phyloP scores from a whole-genome alignment of 2,888 invertebrate species.

The Lacanobia wlatinum region DNA sequence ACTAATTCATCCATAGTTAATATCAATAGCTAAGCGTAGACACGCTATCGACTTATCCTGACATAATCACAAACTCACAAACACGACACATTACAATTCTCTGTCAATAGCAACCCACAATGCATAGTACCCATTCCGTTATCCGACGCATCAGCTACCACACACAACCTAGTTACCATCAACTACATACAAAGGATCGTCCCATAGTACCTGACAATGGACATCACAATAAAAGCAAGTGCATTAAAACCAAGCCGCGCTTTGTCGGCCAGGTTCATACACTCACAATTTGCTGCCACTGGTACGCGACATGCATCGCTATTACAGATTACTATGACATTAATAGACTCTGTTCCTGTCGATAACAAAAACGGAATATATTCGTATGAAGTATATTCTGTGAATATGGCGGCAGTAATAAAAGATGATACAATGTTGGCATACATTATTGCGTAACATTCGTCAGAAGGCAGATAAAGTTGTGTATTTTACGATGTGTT shows the following conservation, averaged over 20 bases:
- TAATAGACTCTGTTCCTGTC: conserved; percentile 33
- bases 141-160: conserved; percentile 3
- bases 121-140: neutral
- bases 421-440: conserved; percentile 13
- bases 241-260: conserved; percentile 24
- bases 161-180: neutral
- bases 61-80: neutral
- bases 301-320: conserved; percentile 50
- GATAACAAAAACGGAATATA: conserved; percentile 13
- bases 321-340: conserved; percentile 34
- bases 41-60: no score
- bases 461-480: neutral
- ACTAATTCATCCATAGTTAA: neutral
- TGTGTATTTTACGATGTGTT: conserved; percentile 1
- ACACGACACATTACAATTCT: conserved; percentile 1
- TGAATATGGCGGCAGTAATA: conserved; percentile 17
- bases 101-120: neutral
- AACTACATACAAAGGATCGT: no score
- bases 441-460: conserved; percentile 16
- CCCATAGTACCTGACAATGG: conserved; percentile 4
- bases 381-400: conserved; percentile 13
- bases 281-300: conserved; percentile 42
- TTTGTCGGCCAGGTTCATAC: conserved; percentile 47
- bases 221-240: conserved; percentile 15
- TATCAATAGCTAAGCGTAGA: neutral